These are phyloP conservation scores for Spodoptera litura DNA, from an alignment of 1,140 invertebrate species.

Conservation along the genomic window DNA sequence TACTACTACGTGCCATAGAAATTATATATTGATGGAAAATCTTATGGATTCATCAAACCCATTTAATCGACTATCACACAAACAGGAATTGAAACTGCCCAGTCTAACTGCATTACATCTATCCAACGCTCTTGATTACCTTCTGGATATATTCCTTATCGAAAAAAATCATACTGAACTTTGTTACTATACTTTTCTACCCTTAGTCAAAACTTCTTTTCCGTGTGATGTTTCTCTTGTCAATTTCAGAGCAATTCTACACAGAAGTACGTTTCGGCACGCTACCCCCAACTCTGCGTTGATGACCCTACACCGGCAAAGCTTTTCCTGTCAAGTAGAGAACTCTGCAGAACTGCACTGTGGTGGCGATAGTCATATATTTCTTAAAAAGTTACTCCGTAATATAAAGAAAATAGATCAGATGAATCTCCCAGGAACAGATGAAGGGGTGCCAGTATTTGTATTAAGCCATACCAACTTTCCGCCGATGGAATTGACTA, in stretches of 20 bases:
- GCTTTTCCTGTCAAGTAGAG: slow-evolving; percentile 66
- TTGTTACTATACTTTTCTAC: slow-evolving; percentile 70
- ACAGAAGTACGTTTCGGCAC: slow-evolving; percentile 51
- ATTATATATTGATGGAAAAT: slow-evolving; percentile 93
- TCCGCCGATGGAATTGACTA: slow-evolving; percentile 72
- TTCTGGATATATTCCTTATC: slow-evolving; percentile 90
- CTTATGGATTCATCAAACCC: slow-evolving; percentile 65
- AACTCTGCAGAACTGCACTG: slow-evolving; percentile 58
- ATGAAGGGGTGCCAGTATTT: slow-evolving; percentile 57
- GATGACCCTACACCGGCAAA: slow-evolving; percentile 68
- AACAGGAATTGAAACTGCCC: slow-evolving; percentile 71
- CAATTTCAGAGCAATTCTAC: slow-evolving; percentile 68
- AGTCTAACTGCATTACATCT: slow-evolving; percentile 91
- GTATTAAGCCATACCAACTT: slow-evolving; percentile 63
- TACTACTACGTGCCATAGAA: slow-evolving; percentile 91
- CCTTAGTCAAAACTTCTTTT: slow-evolving; percentile 70
- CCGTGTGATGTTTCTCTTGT: slow-evolving; percentile 73
- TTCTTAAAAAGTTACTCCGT: slow-evolving; percentile 65
- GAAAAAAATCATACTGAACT: slow-evolving; percentile 83
- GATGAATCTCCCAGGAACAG: slow-evolving; percentile 76
- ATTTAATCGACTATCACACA: slow-evolving; percentile 54
- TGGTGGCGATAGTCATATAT: slow-evolving; percentile 60
- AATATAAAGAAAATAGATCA: slow-evolving; percentile 62
- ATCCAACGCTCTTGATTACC: slow-evolving; percentile 91
- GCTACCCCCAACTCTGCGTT: slow-evolving; percentile 61